Evolutionary conservation across 2,797 vertebrate genomes (phyloP).

Genomic region (Intellagama lesueurii): DNA sequence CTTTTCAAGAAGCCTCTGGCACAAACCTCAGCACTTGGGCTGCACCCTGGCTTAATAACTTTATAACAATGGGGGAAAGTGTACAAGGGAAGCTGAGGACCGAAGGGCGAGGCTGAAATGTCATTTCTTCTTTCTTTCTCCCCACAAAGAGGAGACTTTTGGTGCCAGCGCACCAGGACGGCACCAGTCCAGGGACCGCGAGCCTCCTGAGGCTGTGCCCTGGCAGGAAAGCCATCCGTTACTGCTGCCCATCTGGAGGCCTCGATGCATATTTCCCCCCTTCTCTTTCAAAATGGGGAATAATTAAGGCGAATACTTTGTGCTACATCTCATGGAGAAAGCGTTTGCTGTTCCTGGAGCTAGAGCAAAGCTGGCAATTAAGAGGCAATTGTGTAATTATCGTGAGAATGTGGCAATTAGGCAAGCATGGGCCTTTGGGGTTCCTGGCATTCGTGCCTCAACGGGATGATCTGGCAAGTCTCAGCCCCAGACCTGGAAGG

Average conservation of each 20-base stretch:
- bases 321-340: conserved; percentile 20
- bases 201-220: no score
- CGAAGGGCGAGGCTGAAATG: not conserved
- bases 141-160: no score
- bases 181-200: not conserved
- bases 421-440: no score
- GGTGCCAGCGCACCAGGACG: not conserved
- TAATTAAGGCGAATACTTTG: not conserved
- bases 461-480: not conserved
- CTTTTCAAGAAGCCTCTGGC: not conserved
- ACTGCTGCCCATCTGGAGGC: no score
- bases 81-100: not conserved
- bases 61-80: not conserved
- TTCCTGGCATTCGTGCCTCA: not conserved
- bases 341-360: not conserved
- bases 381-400: not conserved
- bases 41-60: not conserved
- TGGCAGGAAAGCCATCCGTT: not conserved
- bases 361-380: conserved; percentile 7
- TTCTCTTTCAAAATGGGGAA: not conserved
- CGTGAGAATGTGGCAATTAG: conserved; percentile 1
- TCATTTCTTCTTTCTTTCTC: not conserved
- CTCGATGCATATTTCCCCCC: not conserved
- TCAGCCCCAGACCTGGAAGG: no score
- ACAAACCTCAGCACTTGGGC: not conserved